Evolutionary conservation across 2,113 vertebrate species (phyloP), one percentile per base, ranked within the genome.

Genomic region (Mus spicilegus): DNA sequence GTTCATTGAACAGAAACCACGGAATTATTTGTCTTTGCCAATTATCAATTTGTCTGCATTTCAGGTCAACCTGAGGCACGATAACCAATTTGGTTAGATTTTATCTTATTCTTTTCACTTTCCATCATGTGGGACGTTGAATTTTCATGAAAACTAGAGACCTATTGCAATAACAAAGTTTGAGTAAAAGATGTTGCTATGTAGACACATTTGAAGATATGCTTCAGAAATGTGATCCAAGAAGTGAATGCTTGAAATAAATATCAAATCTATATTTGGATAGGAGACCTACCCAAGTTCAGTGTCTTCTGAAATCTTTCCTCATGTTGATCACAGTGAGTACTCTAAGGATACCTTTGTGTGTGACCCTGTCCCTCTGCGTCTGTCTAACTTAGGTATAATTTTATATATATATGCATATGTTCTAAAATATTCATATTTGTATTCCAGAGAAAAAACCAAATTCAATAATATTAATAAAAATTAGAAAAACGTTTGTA

Each of bases 151-250:
- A 51, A 90, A 81, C 1, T 24, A 24, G 58, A 84, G 11, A 69
- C 1, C n/a, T 24, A 30, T 63, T 93, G 89, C 7, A 88, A 17
- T 54, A 93, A 26, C 30, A 91, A 94, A 84, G 14, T 39, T 51
- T 94, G 39, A 77, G 26, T 58, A 82, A 81, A 89, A 92, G 39
- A 87, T 89, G 17, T 54, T 86, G 28, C 11, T 28, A 69, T 80
- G 13, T n/a, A 67, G 46, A 86, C 86, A 76, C 36, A 73, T 61
- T 73, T 90, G 70, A 17, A 92, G 49, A 24, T 58, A 10, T 69
- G 72, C 69, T 94, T 95, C 85, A 9, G 72, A 81, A 93, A 82
- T 4, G 61, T 63, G 17, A 91, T n/a, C 12, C 42, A 87, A 89
- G 51, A 93, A 92, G 22, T 73, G n/a, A 94, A 89, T 77, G 7